These are phyloP conservation scores for Phoenicopterus ruber DNA, from an alignment of 2,113 vertebrate species.

Conservation along the genomic window DNA sequence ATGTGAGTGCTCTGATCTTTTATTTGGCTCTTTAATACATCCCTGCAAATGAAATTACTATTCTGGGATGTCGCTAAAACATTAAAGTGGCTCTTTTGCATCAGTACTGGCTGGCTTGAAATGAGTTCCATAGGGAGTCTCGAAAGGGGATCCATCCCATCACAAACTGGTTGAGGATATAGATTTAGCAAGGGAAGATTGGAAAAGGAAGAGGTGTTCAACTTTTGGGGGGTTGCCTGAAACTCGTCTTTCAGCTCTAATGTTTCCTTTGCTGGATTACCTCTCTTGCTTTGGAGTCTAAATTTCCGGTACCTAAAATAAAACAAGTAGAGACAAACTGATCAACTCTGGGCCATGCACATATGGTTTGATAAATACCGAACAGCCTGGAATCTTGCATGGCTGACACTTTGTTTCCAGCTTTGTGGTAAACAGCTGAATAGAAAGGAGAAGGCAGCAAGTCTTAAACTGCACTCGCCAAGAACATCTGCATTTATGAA, in stretches of 20 bases:
- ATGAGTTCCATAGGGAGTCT: neutral
- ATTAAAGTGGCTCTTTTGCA: neutral
- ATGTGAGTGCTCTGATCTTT: slow-evolving; percentile 45
- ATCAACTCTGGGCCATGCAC: neutral
- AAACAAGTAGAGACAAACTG: neutral
- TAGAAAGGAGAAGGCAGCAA: slow-evolving; percentile 21
- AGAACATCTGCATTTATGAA: slow-evolving; percentile 40
- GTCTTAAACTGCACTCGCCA: neutral
- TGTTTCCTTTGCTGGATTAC: neutral
- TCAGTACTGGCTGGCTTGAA: neutral
- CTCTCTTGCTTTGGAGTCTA: neutral
- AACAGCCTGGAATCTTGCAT: neutral
- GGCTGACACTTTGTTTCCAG: slow-evolving; percentile 8
- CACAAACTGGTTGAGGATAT: neutral
- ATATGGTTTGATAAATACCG: neutral
- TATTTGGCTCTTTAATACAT: slow-evolving; percentile 21
- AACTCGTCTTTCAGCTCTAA: neutral
- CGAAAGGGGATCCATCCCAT: neutral
- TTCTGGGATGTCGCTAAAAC: neutral
- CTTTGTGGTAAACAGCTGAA: slow-evolving; percentile 36
- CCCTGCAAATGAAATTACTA: neutral
- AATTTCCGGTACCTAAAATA: neutral
- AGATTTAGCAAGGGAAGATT: neutral
- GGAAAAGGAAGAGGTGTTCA: neutral
- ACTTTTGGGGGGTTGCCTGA: neutral